A percentile compares a stretch with the other conserved stretches of the same genome.
Evolutionary conservation across 1,140 invertebrate species (phyloP).

Genomic region (Philopotamus ludificatus): DNA sequence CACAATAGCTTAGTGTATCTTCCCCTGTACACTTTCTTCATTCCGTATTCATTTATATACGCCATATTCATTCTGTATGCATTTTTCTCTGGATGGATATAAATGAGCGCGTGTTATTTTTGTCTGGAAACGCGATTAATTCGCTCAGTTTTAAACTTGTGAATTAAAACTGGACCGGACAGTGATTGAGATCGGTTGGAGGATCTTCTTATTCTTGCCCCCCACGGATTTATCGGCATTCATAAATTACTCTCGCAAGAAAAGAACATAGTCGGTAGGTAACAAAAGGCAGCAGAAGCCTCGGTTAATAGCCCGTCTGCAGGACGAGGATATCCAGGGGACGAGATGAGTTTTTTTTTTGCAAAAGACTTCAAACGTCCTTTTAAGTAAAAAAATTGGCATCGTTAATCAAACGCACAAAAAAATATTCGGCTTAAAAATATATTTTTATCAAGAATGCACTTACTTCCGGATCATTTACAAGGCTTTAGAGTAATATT

Average conservation of each 20-base stretch:
- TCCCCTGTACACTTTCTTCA: slow-evolving; percentile 31
- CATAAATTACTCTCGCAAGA: slow-evolving; percentile 41
- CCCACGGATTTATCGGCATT: slow-evolving; percentile 38
- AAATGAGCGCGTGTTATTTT: neutral
- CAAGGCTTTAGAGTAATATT: slow-evolving; percentile 33
- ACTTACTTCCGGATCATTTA: slow-evolving; percentile 33
- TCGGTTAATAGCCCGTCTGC: slow-evolving; percentile 37
- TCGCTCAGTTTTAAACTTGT: neutral
- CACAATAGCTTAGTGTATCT: slow-evolving; percentile 29
- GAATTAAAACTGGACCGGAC: slow-evolving; percentile 33
- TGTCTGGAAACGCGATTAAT: neutral
- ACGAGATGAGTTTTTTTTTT: slow-evolving; percentile 30
- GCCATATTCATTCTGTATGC: slow-evolving; percentile 37
- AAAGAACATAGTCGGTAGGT: slow-evolving; percentile 32
- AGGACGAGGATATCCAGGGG: slow-evolving; percentile 29
- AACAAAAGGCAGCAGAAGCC: slow-evolving; percentile 38
- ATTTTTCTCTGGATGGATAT: slow-evolving; percentile 31
- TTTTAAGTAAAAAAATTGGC: slow-evolving; percentile 23
- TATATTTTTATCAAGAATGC: slow-evolving; percentile 3
- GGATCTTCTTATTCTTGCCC: slow-evolving; percentile 29
- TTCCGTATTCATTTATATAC: slow-evolving; percentile 37
- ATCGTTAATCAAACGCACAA: slow-evolving; percentile 23
- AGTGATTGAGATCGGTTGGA: slow-evolving; percentile 29
- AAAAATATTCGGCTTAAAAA: neutral
- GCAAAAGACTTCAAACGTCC: slow-evolving; percentile 9